phyloP scores from a whole-genome alignment of 2,113 vertebrate genomes.

The Benitochromis conjunctus region DNA sequence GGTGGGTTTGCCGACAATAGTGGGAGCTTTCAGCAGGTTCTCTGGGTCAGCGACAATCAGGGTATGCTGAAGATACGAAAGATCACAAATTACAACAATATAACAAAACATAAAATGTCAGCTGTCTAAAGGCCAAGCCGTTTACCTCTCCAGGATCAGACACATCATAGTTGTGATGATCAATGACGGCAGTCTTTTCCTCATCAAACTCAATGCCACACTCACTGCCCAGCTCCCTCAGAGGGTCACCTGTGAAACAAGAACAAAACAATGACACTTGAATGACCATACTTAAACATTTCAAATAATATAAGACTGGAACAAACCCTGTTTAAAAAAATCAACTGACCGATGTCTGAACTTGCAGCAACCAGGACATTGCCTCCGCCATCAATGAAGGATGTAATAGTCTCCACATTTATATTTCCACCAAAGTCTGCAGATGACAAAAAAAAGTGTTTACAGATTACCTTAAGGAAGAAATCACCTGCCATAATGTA shows the following conservation, averaged over 20 bases:
- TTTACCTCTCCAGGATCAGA: constrained; percentile 92
- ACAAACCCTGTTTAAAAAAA: background rate
- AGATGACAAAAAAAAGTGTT: constrained; percentile 1
- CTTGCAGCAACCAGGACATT: constrained; percentile 91
- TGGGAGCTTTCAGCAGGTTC: constrained; percentile 93
- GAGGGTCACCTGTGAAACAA: constrained; percentile 83
- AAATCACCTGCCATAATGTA: background rate
- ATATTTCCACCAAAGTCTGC: constrained; percentile 97
- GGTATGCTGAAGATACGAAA: constrained; percentile 78
- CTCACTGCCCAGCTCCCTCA: constrained; percentile 95
- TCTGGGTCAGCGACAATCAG: constrained; percentile 89
- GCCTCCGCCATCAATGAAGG: constrained; percentile 94
- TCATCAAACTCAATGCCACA: constrained; percentile 99
- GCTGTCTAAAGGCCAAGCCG: background rate
- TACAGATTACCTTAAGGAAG: background rate
- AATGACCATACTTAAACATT: background rate
- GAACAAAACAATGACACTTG: background rate
- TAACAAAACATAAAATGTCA: background rate
- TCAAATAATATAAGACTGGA: background rate
- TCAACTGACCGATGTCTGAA: constrained; percentile 87
- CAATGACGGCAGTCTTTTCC: constrained; percentile 92
- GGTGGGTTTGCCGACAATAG: constrained; percentile 85
- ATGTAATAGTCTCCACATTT: constrained; percentile 92
- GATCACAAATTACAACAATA: background rate
- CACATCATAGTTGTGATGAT: constrained; percentile 93